Evolutionary conservation across 2,888 invertebrate genomes (phyloP).

Genomic region (Polia nebulosa): DNA sequence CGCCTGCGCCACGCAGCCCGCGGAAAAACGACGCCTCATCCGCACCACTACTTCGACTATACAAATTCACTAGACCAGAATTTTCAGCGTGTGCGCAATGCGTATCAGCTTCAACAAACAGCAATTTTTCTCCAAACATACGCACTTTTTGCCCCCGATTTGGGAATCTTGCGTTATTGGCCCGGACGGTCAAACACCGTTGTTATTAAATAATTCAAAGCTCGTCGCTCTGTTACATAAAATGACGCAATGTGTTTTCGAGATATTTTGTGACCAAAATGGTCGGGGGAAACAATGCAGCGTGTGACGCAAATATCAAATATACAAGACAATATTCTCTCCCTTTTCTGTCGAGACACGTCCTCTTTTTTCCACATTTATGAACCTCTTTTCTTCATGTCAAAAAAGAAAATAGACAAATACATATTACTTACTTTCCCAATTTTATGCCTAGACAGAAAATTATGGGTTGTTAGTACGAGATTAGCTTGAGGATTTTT

Average conservation of each 20-base stretch:
- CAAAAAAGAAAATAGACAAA: conserved; percentile 8
- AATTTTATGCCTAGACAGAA: not conserved
- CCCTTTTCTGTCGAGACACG: conserved; percentile 17
- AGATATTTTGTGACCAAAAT: conserved; percentile 70
- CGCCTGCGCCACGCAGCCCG: conserved; percentile 73
- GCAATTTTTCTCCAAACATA: conserved; percentile 36
- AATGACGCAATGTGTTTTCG: conserved; percentile 75
- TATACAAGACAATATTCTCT: conserved; percentile 29
- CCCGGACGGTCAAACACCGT: conserved; percentile 49
- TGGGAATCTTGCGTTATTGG: conserved; percentile 36
- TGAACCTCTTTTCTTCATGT: not conserved
- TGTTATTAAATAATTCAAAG: conserved; percentile 69
- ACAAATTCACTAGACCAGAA: conserved; percentile 55
- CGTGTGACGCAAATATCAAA: conserved; percentile 40
- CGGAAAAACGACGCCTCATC: conserved; percentile 79
- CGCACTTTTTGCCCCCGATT: conserved; percentile 28
- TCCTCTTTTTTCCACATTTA: conserved; percentile 9
- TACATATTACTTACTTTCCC: not conserved
- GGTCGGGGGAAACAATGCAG: conserved; percentile 56
- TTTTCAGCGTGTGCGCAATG: conserved; percentile 46
- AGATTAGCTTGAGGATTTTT: not conserved
- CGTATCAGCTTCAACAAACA: conserved; percentile 38
- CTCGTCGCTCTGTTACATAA: conserved; percentile 73
- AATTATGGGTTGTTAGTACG: not conserved
- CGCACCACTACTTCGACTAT: conserved; percentile 69